These are phyloP conservation scores for Mimumesa dahlbomi DNA, from an alignment of 2,888 invertebrate genomes.

Conservation along the genomic window DNA sequence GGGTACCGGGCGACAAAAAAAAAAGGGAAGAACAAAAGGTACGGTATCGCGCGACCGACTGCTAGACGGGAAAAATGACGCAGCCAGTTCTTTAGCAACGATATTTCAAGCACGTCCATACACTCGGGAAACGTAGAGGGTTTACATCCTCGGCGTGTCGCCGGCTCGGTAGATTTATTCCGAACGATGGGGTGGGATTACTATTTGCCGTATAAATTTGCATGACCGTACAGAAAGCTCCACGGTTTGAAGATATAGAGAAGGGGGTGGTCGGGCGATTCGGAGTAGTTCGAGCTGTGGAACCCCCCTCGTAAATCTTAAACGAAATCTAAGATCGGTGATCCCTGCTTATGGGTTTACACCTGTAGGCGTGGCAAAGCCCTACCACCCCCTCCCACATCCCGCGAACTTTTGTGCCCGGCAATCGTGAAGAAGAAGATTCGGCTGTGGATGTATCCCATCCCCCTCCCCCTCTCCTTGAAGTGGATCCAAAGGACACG, in stretches of 20 bases:
- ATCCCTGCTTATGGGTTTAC: conserved; percentile 69
- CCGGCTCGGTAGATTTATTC: conserved; percentile 67
- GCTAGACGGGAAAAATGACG: conserved; percentile 38
- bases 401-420: conserved; percentile 29
- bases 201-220: conserved; percentile 74
- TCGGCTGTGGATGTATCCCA: conserved; percentile 27
- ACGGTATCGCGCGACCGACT: background rate
- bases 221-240: conserved; percentile 52
- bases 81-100: conserved; percentile 31
- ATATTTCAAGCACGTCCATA: conserved; percentile 56
- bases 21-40: background rate
- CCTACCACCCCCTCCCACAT: too few species aligned
- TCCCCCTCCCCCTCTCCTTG: too few species aligned
- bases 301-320: conserved; percentile 69
- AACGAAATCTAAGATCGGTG: conserved; percentile 66
- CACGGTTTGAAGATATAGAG: conserved; percentile 29
- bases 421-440: conserved; percentile 14
- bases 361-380: conserved; percentile 53
- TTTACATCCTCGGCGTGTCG: conserved; percentile 58
- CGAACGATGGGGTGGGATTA: conserved; percentile 66
- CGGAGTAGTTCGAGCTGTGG: conserved; percentile 24
- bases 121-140: conserved; percentile 39
- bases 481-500: conserved; percentile 43
- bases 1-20: background rate
- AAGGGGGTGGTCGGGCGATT: conserved; percentile 1